Evolutionary conservation across 2,797 vertebrate genomes (phyloP).

Genomic region (Xenopus petersii): DNA sequence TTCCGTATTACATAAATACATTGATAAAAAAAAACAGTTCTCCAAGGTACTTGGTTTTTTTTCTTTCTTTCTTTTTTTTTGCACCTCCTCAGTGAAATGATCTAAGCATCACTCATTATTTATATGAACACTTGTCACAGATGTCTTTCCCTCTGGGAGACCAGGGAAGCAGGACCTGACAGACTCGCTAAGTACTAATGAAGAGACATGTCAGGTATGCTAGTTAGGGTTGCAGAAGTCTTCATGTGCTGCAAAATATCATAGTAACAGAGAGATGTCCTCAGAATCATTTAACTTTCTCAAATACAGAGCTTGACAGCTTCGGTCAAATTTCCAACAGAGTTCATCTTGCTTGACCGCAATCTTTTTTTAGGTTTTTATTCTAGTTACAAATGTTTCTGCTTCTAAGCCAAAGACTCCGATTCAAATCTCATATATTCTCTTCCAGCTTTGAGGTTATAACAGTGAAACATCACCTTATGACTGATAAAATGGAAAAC

Average conservation of each 20-base stretch:
- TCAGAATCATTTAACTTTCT: background rate
- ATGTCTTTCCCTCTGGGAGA: background rate
- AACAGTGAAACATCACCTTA: no score
- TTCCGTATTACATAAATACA: no score
- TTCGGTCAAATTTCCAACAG: no score
- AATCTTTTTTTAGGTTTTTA: no score
- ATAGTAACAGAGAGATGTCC: background rate
- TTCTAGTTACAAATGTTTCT: no score
- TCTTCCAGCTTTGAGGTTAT: no score
- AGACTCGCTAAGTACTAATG: background rate
- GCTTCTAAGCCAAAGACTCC: no score
- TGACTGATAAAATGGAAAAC: no score
- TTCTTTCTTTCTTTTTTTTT: background rate
- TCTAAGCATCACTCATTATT: constrained; percentile 1
- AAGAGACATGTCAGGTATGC: constrained; percentile 1
- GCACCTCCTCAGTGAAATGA: background rate
- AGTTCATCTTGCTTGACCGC: no score
- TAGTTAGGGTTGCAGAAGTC: background rate
- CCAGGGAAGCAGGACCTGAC: background rate
- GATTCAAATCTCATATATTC: no score
- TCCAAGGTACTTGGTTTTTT: no score
- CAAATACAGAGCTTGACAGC: background rate
- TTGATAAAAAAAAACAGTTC: no score
- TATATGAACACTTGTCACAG: constrained; percentile 1
- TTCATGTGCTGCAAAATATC: background rate